phyloP scores from a whole-genome alignment of 1,140 invertebrate species.

The Bombus huntii region DNA sequence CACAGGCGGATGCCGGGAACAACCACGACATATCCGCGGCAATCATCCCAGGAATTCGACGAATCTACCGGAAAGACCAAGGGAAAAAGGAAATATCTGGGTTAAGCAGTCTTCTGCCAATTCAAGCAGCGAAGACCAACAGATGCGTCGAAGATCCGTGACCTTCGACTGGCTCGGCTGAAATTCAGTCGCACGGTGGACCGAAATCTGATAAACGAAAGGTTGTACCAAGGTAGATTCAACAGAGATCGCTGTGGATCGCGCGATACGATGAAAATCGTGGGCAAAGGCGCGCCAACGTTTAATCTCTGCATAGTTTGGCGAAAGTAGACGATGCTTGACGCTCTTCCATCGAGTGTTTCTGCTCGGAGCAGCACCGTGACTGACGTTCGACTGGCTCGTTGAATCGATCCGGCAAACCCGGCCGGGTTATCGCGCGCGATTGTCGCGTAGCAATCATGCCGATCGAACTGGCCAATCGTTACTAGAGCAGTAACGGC shows the following conservation, averaged over 20 bases:
- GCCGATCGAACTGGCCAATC: conserved; percentile 38
- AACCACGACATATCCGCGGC: not conserved
- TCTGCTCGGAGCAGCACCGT: not conserved
- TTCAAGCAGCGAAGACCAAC: not conserved
- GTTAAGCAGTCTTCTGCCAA: too few species aligned
- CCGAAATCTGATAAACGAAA: not conserved
- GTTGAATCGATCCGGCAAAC: conserved; percentile 23
- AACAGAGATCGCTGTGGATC: not conserved
- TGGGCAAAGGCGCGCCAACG: conserved; percentile 34
- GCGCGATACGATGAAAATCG: conserved; percentile 35
- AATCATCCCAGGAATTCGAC: conserved; percentile 19
- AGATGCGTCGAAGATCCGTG: conserved; percentile 28
- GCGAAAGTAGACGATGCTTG: conserved; percentile 32
- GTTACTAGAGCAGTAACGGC: conserved; percentile 34
- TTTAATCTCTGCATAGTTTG: conserved; percentile 13
- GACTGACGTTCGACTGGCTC: not conserved
- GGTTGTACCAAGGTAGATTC: not conserved
- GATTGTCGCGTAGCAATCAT: conserved; percentile 21
- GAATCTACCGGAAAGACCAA: not conserved
- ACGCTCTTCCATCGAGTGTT: conserved; percentile 19
- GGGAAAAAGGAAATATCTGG: not conserved
- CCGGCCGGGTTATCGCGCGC: not conserved
- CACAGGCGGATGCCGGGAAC: not conserved
- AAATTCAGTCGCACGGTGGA: not conserved
- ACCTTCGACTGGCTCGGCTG: not conserved